Evolutionary conservation across 2,888 invertebrate species (phyloP), one percentile per base, ranked within the genome.

Genomic region (Sialis lutaria): DNA sequence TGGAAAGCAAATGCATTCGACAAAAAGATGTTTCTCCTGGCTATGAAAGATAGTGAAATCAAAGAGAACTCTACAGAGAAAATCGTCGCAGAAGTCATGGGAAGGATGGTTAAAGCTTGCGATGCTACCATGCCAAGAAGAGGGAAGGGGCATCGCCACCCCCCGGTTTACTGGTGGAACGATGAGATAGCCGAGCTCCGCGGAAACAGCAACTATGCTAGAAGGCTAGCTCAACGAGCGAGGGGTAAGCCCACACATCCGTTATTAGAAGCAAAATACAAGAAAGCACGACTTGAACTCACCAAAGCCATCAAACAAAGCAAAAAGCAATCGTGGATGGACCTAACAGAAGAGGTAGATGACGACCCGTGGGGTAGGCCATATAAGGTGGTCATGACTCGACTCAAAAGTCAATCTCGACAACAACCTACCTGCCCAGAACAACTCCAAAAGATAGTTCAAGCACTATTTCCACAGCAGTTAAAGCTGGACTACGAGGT

Each of bases 381-480:
- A 0, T 51, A 53, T 33, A 51, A 48, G 31, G 46, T 49, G 6
- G 52, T 53, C 30, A 53, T 54, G 52, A 40, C 47, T 1, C 12
- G 34, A 2, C 45, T 54, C 9, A 50, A 48, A 35, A 33, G 33
- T n/a, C 50, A 48, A 12, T 31, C 47, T 1, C 30, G 6, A 30
- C 31, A 44, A 8, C 33, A 13, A 35, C 37, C 37, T 10, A 35
- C 10, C 9, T 35, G 10, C 4, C 9, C 37, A 10, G 22, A 22
- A 2, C 22, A 22, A 4, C 22, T 22, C 22, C 2, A 4, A 4
- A 22, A 2, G 22, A 22, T 22, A 2, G 22, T 22, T 4, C 22
- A 22, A 2, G 4, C 22, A 22, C 22, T 22, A 22, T 22, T 22
- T 4, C 22, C 22, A 22, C 22, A 22, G 22, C 22, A 4, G 22